Base-by-base conservation (phyloP, 2,888 invertebrate species). In the Crematogaster levior region DNA sequence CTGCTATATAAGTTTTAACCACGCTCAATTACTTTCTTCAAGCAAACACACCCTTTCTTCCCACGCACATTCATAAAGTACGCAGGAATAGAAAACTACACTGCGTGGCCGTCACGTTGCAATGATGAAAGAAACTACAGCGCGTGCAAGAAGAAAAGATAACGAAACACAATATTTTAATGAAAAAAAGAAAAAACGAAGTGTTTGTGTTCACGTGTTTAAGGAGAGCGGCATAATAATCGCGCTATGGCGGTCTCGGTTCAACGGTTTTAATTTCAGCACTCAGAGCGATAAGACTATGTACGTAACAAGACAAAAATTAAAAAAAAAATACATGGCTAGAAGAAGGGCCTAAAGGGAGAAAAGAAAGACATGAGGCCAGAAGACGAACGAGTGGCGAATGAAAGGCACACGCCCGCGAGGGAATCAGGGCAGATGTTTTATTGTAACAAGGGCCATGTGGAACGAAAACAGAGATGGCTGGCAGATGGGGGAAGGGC, bases 381-480 rank as follows among this genome's bases (percentile, higher is more conserved):
- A 68, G 84, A 85, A 86, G 86, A 85, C 80, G 86, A 86, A 90
- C 85, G 85, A 85, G 84, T 84, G 87, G 89, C 89, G 90, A 88
- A 87, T 90, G 92, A 92, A 91, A 91, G 91, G 90, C 86, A 89
- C 84, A 85, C 85, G 90, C 89, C 88, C 86, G 85, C 89, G 66
- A 86, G 86, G 87, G 88, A 91, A 91, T 92, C 89, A 88, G 91
- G 87, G 85, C 91, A 88, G 90, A 90, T 90, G 90, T 89, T 91
- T 91, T 90, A 90, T 92, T 92, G 90, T 91, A 92, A 91, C 89
- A 92, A 92, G 91, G 92, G 91, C 89, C 86, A 85, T 73, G 85
- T 81, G 84, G 83, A 58, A 66, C 82, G 83, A 82, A 84, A 83
- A 80, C 73, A 30, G 82, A 84, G 46, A 63, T 81, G 81, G 30